These are phyloP conservation scores for Phrynocephalus guinanensis DNA, from an alignment of 2,797 vertebrate species.

Conservation along the genomic window DNA sequence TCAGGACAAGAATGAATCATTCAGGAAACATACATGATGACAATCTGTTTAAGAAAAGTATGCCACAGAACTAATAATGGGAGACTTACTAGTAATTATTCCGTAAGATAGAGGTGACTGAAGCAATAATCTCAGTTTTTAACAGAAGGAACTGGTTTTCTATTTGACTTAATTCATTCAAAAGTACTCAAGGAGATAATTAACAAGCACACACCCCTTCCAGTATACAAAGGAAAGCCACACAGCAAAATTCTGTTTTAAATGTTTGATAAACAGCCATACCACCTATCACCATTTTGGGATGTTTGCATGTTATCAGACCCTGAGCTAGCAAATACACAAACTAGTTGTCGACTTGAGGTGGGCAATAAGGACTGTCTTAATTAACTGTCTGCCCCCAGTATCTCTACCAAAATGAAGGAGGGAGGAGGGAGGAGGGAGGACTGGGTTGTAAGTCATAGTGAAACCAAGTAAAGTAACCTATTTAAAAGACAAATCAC, in stretches of 20 bases:
- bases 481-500: too few relatives aligned
- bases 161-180: not conserved
- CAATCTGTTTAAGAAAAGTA: not conserved
- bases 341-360: not conserved
- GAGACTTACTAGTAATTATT: not conserved
- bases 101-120: not conserved
- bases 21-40: not conserved
- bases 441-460: too few relatives aligned
- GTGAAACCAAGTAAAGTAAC: too few relatives aligned
- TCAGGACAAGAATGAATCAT: constrained; percentile 4
- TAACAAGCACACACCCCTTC: not conserved
- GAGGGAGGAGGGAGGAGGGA: too few relatives aligned
- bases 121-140: not conserved
- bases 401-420: too few relatives aligned
- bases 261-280: not conserved
- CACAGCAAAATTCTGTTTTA: not conserved
- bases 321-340: not conserved
- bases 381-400: too few relatives aligned
- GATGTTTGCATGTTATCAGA: not conserved
- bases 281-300: too few relatives aligned
- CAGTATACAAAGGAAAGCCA: not conserved
- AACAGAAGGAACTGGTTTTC: not conserved
- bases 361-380: too few relatives aligned
- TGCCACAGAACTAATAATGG: not conserved
- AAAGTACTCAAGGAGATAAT: not conserved